A percentile compares a stretch with the other conserved stretches of the same genome.
Evolutionary conservation across 1,140 invertebrate genomes (phyloP).

Genomic region (Euglossa dilemma): DNA sequence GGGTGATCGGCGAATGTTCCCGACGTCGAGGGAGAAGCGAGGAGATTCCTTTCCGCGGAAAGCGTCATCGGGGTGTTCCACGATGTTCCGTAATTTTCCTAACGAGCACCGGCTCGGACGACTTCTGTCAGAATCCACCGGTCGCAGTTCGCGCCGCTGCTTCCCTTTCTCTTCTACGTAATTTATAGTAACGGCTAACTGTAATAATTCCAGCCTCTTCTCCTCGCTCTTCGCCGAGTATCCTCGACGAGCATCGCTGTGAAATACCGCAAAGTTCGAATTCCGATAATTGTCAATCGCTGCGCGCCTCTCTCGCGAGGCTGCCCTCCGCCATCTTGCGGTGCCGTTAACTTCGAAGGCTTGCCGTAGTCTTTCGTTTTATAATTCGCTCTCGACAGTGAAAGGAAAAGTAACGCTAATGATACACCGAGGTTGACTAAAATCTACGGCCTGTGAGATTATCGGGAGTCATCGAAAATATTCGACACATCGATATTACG

Average conservation of each 20-base stretch:
- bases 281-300: not conserved
- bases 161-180: constrained; percentile 25
- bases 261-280: not conserved
- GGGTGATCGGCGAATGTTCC: too few species aligned
- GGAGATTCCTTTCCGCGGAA: not conserved
- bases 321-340: not conserved
- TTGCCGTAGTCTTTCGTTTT: too few species aligned
- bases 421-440: too few species aligned
- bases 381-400: too few species aligned
- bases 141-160: constrained; percentile 28
- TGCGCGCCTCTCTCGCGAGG: not conserved
- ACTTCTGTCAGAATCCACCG: constrained; percentile 1
- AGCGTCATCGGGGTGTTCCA: not conserved
- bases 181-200: constrained; percentile 22
- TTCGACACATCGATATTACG: not conserved
- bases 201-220: constrained; percentile 2
- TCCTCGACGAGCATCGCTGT: not conserved
- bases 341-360: too few species aligned
- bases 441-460: too few species aligned
- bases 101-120: not conserved
- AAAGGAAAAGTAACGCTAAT: too few species aligned
- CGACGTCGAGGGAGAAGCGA: not conserved
- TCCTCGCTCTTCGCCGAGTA: not conserved
- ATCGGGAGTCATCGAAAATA: not conserved
- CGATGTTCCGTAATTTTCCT: not conserved